Evolutionary conservation across 2,113 vertebrate genomes (phyloP).

Genomic region (Erythrocebus patas): DNA sequence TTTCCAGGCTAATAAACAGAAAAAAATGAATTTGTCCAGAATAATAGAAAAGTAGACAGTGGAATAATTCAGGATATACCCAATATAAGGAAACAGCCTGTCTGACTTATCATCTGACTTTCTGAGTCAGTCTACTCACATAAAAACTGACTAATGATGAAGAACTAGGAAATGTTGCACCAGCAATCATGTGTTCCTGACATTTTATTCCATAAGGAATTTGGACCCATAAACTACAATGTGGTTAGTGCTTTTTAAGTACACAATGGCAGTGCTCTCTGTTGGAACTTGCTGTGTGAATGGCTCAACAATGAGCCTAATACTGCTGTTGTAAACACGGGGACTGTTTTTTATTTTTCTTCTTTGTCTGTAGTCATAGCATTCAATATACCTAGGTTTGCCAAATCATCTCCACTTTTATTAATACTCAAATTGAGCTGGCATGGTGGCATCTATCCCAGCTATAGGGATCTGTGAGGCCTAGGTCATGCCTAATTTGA

Average conservation of each 20-base stretch:
- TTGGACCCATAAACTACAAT: not conserved
- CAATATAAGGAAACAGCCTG: not conserved
- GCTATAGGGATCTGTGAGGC: no score
- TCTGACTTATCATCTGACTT: constrained; percentile 23
- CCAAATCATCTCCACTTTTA: not conserved
- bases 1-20: not conserved
- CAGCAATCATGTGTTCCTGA: not conserved
- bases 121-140: not conserved
- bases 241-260: not conserved
- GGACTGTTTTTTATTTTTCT: not conserved
- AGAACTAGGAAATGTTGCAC: not conserved
- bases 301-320: not conserved
- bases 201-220: not conserved
- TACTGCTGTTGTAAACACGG: accelerated
- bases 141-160: not conserved
- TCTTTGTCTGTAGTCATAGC: not conserved
- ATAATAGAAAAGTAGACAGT: not conserved
- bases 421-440: no score
- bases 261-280: accelerated
- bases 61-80: not conserved
- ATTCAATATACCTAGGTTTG: not conserved
- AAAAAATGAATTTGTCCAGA: not conserved
- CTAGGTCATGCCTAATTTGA: no score
- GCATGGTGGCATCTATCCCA: no score
- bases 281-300: not conserved